Evolutionary conservation across 2,113 vertebrate species (phyloP).

Genomic region (Protomyctophum bolini): DNA sequence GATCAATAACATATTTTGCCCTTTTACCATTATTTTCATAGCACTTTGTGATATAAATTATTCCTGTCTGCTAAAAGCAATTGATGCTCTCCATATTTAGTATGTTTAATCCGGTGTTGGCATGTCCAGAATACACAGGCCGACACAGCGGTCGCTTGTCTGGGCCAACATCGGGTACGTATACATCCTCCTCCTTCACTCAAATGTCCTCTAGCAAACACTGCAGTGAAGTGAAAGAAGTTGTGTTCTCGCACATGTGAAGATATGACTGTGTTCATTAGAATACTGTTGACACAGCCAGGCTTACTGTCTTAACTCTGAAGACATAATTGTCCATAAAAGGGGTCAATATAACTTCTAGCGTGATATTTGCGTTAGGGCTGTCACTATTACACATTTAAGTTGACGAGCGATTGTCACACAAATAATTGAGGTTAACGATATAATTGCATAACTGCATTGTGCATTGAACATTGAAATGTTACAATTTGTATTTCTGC

Average conservation of each 20-base stretch:
- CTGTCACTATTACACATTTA: not conserved
- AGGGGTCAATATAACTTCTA: not conserved
- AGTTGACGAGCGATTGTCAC: not conserved
- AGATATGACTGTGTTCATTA: not conserved
- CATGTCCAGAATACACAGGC: slow-evolving; percentile 2
- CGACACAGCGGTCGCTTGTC: slow-evolving; percentile 11
- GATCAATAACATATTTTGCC: slow-evolving; percentile 42
- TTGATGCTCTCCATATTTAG: slow-evolving; percentile 15
- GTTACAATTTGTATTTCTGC: no score
- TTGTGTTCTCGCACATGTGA: not conserved
- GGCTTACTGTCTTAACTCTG: not conserved
- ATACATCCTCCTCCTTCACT: not conserved
- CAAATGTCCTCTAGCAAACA: not conserved
- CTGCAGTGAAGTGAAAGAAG: slow-evolving; percentile 2
- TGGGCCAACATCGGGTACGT: not conserved
- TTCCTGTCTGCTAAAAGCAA: slow-evolving; percentile 8
- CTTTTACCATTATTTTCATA: slow-evolving; percentile 32
- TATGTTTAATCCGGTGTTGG: slow-evolving; percentile 3
- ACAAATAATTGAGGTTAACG: no score
- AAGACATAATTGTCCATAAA: not conserved
- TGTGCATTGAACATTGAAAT: no score
- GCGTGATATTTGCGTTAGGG: not conserved
- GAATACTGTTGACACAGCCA: not conserved
- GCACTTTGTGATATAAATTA: slow-evolving; percentile 29
- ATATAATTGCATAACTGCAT: no score